These are phyloP conservation scores for Plemyria rubiginata DNA, from an alignment of 2,888 invertebrate species.

Conservation along the genomic window DNA sequence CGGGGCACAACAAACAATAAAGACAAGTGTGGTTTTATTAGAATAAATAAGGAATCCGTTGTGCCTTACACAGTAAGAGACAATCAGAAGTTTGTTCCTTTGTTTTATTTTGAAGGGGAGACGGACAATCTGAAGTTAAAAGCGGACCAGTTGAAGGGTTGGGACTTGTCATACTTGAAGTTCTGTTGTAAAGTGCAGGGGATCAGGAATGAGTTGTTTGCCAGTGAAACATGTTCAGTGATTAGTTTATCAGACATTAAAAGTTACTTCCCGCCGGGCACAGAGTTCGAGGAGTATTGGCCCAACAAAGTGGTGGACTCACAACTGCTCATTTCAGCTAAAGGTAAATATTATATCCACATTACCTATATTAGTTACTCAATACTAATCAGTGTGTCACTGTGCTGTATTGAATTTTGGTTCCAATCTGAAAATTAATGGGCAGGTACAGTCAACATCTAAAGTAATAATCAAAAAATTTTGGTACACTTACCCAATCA, in stretches of 20 bases:
- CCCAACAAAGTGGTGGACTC: slow-evolving; percentile 94
- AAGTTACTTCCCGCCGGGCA: slow-evolving; percentile 95
- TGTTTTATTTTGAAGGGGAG: slow-evolving; percentile 95
- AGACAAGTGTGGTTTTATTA: slow-evolving; percentile 95
- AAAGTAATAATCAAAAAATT: neutral
- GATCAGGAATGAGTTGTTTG: slow-evolving; percentile 95
- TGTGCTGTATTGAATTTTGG: no score
- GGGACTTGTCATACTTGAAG: slow-evolving; percentile 96
- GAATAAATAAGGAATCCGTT: slow-evolving; percentile 96
- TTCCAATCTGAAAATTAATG: neutral
- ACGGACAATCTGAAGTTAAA: slow-evolving; percentile 95
- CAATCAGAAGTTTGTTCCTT: slow-evolving; percentile 93
- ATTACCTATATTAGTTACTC: no score
- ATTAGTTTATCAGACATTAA: slow-evolving; percentile 96
- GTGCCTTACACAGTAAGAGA: slow-evolving; percentile 96
- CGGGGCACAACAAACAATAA: slow-evolving; percentile 88
- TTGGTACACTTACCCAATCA: no score
- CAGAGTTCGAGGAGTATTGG: slow-evolving; percentile 97
- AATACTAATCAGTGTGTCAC: no score
- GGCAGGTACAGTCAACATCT: neutral
- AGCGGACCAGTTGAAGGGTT: slow-evolving; percentile 94
- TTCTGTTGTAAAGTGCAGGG: slow-evolving; percentile 98
- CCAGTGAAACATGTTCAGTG: slow-evolving; percentile 95
- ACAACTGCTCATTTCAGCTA: slow-evolving; percentile 89
- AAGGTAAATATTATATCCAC: slow-evolving; percentile 70